Conservation (phyloP, 2,113 vertebrate species). For the Sturnus vulgaris region DNA sequence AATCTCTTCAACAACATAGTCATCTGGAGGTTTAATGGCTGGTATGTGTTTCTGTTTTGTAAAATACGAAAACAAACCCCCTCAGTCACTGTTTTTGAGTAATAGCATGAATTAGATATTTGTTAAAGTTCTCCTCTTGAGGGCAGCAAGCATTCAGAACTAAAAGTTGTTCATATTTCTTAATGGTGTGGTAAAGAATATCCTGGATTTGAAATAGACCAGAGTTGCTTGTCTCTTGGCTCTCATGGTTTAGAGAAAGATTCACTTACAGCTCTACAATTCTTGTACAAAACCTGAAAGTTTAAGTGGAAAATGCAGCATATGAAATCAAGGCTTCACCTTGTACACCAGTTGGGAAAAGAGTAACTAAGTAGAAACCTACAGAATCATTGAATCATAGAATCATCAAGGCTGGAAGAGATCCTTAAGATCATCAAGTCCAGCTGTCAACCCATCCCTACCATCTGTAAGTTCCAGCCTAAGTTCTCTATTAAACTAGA, state of each 20-base stretch:
- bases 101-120: not conserved
- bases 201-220: not conserved
- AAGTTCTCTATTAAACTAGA: not conserved
- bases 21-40: not conserved
- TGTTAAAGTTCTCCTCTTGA: slow-evolving; percentile 51
- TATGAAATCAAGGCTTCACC: not conserved
- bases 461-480: not conserved
- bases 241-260: not conserved
- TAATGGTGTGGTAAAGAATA: not conserved
- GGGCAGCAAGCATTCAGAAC: slow-evolving; percentile 56
- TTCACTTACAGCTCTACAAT: not conserved
- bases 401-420: not conserved
- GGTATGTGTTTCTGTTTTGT: not conserved
- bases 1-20: not conserved
- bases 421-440: not conserved
- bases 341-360: not conserved
- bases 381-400: not conserved
- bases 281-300: not conserved
- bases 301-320: not conserved
- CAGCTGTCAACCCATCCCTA: no score
- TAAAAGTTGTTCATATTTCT: not conserved
- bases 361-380: not conserved
- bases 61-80: not conserved
- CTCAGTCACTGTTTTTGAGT: not conserved
- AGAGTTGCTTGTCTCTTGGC: not conserved